phyloP scores from a whole-genome alignment of 2,888 invertebrate species.

The Caenorhabditis angaria region DNA sequence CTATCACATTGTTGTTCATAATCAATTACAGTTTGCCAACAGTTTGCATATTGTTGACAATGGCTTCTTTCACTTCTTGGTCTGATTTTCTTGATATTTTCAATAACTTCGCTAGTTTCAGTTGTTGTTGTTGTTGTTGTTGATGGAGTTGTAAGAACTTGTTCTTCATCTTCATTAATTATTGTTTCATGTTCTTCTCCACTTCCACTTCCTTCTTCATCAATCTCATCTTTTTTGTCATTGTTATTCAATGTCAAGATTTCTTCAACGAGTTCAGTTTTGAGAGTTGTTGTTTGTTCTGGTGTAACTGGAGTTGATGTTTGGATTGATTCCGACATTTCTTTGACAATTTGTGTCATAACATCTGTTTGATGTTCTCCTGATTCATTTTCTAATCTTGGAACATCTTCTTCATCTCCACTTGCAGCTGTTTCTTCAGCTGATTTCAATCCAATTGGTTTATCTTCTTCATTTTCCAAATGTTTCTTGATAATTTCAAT shows the following conservation, averaged over 20 bases:
- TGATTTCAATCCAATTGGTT: slow-evolving; percentile 6
- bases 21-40: slow-evolving; percentile 46
- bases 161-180: slow-evolving; percentile 7
- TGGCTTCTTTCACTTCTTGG: slow-evolving; percentile 38
- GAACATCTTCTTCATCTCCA: slow-evolving; percentile 12
- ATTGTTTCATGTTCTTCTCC: slow-evolving; percentile 21
- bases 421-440: slow-evolving; percentile 16
- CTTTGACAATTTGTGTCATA: slow-evolving; percentile 29
- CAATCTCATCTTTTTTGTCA: slow-evolving; percentile 14
- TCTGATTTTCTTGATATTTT: slow-evolving; percentile 31
- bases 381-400: not conserved
- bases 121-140: slow-evolving; percentile 10
- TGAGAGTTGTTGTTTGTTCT: slow-evolving; percentile 11
- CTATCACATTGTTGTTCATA: slow-evolving; percentile 52
- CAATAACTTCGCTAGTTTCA: slow-evolving; percentile 16
- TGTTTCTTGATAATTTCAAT: not conserved
- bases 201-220: slow-evolving; percentile 29
- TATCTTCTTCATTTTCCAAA: not conserved
- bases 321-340: slow-evolving; percentile 14
- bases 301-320: slow-evolving; percentile 16
- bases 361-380: slow-evolving; percentile 12
- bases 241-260: slow-evolving; percentile 15
- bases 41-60: slow-evolving; percentile 46
- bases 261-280: slow-evolving; percentile 33
- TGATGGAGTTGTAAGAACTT: not conserved